Percentiles rank a stretch among this genome's conserved stretches.
Evolutionary conservation across 2,113 vertebrate species (phyloP).

Genomic region (Pelodiscus sinensis): DNA sequence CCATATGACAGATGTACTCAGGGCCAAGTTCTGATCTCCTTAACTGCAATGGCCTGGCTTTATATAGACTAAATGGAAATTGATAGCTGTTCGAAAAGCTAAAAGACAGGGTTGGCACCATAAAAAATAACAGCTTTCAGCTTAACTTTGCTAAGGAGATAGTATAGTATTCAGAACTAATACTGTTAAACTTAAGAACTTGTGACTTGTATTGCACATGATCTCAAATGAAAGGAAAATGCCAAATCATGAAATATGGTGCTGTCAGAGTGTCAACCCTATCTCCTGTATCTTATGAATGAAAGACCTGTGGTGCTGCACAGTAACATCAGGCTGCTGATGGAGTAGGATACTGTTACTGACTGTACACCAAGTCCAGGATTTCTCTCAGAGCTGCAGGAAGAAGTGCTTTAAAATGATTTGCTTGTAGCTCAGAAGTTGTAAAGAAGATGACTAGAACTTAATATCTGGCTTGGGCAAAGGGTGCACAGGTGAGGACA

Average conservation of each 20-base stretch:
- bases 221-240: slow-evolving; percentile 19
- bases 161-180: slow-evolving; percentile 5
- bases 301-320: slow-evolving; percentile 19
- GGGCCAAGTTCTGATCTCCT: not conserved
- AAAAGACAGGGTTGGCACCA: not conserved
- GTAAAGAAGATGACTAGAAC: not conserved
- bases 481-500: not conserved
- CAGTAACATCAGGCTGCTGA: slow-evolving; percentile 41
- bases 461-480: not conserved
- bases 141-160: not conserved
- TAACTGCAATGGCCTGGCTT: not conserved
- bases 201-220: not conserved
- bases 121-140: not conserved
- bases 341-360: slow-evolving; percentile 41
- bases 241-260: slow-evolving; percentile 8
- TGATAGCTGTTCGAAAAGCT: not conserved
- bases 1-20: not conserved
- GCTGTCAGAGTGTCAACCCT: slow-evolving; percentile 22
- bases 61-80: not conserved
- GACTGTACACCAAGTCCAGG: not conserved
- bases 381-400: not conserved
- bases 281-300: slow-evolving; percentile 11
- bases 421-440: slow-evolving; percentile 16
- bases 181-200: not conserved
- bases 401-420: slow-evolving; percentile 27